Evolutionary conservation across 2,888 invertebrate genomes (phyloP), one percentile per base, ranked within the genome.

Genomic region (Drosophila pseudotalamancana): DNA sequence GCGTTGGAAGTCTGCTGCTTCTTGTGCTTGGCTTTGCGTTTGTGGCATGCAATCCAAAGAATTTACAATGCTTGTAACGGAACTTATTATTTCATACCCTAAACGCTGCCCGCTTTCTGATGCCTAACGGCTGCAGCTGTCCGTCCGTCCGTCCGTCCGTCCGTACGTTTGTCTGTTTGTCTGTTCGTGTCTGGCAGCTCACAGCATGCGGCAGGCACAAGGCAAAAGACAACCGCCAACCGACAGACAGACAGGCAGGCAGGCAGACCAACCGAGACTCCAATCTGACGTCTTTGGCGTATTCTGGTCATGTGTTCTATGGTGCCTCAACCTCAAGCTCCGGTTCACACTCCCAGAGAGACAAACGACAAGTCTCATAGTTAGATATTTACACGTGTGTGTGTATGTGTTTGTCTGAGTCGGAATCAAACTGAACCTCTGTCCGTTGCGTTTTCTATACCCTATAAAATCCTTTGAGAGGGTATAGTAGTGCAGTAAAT

Each of bases 61-160:
- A 84, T 87, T 61, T 65, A 60, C 54, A 66, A 46, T 70, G 67
- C 81, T 54, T 69, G 77, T 77, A 80, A 71, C 82, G 82, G 78
- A 84, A 84, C 85, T 66, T 77, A 70, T 83, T 87, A 80, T 73
- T 54, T 54, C 56, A 64, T 70, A 34, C 4, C 16, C 16, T 40
- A 12, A 40, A 19, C 29, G 21, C 19, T 50, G 29, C 12, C 32
- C 0, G 21, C 32, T 25, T 21, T 42, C 27, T 18, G 19, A 6
- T 45, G 50, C 49, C 37, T 56, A 61, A 27, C 56, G 57, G 39
- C 35, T 54, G 59, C 60, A 65, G 57, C 70, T 59, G 57, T 21
- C 9, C n/a, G n/a, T n/a, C n/a, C n/a, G n/a, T n/a, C n/a, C n/a
- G n/a, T n/a, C n/a, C n/a, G n/a, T n/a, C n/a, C n/a, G n/a, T n/a